Conservation (phyloP, 2,888 invertebrate species). For the Hermodice carunculata region DNA sequence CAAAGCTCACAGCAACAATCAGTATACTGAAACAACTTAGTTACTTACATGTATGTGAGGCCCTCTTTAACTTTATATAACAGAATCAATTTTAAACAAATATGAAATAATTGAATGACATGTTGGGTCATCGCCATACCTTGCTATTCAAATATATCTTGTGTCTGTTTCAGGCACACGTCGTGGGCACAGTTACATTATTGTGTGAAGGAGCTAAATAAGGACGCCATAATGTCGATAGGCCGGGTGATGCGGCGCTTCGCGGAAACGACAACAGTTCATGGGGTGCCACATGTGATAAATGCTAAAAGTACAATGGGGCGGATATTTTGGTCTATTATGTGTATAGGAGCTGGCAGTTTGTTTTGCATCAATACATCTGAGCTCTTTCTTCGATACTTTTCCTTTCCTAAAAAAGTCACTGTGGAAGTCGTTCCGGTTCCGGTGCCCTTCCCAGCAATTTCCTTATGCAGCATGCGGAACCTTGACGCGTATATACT, state of each 20-base stretch:
- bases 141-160: no score
- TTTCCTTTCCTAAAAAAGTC: slow-evolving; percentile 39
- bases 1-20: no score
- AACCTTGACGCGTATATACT: slow-evolving; percentile 40
- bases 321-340: slow-evolving; percentile 37
- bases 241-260: slow-evolving; percentile 32
- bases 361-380: slow-evolving; percentile 43
- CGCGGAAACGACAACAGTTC: slow-evolving; percentile 40
- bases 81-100: no score
- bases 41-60: no score
- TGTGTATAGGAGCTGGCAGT: slow-evolving; percentile 38
- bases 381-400: slow-evolving; percentile 38
- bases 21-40: no score
- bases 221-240: slow-evolving; percentile 31
- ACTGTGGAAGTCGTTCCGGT: slow-evolving; percentile 43
- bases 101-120: no score
- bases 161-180: no score
- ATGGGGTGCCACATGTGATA: slow-evolving; percentile 40
- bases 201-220: no score
- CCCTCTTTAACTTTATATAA: no score
- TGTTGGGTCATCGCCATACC: no score
- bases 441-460: slow-evolving; percentile 41
- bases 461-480: slow-evolving; percentile 44
- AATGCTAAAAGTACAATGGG: slow-evolving; percentile 31
- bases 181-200: no score